Percentiles rank a stretch among this genome's conserved stretches.
phyloP scores from a whole-genome alignment of 2,888 invertebrate species.

The Synergus itoensis region DNA sequence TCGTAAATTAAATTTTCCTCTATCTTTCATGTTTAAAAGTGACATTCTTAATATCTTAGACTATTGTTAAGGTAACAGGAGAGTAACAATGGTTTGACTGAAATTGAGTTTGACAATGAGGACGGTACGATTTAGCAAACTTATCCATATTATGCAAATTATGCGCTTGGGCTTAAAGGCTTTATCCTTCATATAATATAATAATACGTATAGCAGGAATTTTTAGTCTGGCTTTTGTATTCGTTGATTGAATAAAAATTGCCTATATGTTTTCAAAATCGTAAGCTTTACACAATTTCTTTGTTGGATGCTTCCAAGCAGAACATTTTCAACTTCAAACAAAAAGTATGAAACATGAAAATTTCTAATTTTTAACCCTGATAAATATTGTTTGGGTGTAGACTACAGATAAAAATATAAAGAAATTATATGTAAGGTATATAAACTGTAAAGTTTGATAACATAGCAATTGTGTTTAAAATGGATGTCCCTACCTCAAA shows the following conservation, averaged over 20 bases:
- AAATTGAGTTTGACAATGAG: neutral
- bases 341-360: neutral
- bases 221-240: neutral
- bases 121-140: conserved; percentile 8
- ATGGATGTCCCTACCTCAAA: conserved; percentile 1
- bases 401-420: neutral
- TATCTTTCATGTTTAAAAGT: neutral
- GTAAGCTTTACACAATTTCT: no score
- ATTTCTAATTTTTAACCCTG: neutral
- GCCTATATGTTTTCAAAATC: no score
- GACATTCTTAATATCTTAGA: neutral
- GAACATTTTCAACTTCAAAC: neutral
- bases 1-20: neutral
- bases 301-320: neutral
- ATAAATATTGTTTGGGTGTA: neutral
- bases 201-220: neutral
- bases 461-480: neutral
- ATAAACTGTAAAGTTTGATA: neutral
- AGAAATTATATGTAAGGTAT: neutral
- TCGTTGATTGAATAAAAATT: no score
- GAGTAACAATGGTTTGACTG: neutral
- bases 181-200: neutral
- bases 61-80: neutral
- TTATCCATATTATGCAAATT: neutral
- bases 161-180: neutral